Base-by-base conservation (phyloP, 1,140 invertebrate genomes). In the Himalopsyche phryganea region DNA sequence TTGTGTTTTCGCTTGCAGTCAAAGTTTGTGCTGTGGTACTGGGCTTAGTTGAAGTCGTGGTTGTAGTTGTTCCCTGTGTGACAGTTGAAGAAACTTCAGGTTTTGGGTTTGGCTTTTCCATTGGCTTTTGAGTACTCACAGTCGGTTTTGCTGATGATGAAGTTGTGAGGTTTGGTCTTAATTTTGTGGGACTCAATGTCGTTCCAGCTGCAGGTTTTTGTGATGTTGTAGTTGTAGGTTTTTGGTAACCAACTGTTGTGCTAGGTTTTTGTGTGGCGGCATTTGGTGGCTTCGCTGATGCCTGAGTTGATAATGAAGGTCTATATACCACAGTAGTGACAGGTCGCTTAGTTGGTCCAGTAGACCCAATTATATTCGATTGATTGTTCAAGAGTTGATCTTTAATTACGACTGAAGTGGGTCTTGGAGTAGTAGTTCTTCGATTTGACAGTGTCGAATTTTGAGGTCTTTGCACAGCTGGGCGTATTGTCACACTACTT, bases 381-480 rank as follows among this genome's bases (percentile, higher is more conserved):
- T 28, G 23, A 28, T 28, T 28, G 9, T 28, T 28, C 9, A 28
- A 28, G 3, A 28, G 23, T 28, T 9, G 59, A 54, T 60, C 68
- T 69, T 44, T 70, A 10, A 60, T 47, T n/a, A 63, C 55, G 38
- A 60, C 54, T 32, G 73, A 73, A 36, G 75, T 73, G 19, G 79
- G 75, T 58, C 76, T 78, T 28, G 77, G 73, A 13, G 77, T 76
- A 18, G 77, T 75, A 1, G 71, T 69, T 44, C 74, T 74, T 55
- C 73, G 69, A 14, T 71, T 75, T 10, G 52, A 60, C 1, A 71
- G 71, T 0, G 72, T 78, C 4, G 69, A 66, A 23, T 78, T 76
- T 62, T 81, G 79, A 9, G 81, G 80, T 58, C 82, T 80, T 18
- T 83, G 82, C 47, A 82, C 81, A 1, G 81, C 80, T 4, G 77